Percentiles rank a stretch among this genome's conserved stretches.
These are phyloP conservation scores for Hirtodrosophila cameraria DNA, from an alignment of 2,888 invertebrate genomes.

Conservation along the genomic window DNA sequence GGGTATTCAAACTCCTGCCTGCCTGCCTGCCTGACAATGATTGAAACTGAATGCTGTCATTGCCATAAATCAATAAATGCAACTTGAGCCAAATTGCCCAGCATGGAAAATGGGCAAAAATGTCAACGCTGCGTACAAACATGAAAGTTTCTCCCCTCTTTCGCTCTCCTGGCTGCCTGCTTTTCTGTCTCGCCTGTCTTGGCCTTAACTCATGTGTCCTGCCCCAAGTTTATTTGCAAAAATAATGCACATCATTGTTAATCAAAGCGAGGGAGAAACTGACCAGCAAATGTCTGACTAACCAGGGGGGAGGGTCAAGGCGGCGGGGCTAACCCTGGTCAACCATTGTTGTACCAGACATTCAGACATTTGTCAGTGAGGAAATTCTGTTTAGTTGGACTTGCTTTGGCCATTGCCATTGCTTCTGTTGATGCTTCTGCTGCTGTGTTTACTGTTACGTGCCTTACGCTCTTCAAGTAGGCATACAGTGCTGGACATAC, in stretches of 20 bases:
- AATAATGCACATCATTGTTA: slow-evolving; percentile 79
- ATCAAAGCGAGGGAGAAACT: slow-evolving; percentile 54
- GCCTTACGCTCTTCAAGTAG: slow-evolving; percentile 18
- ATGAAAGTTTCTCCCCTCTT: slow-evolving; percentile 19
- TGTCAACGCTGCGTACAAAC: slow-evolving; percentile 52
- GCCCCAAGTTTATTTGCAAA: slow-evolving; percentile 66
- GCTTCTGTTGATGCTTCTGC: slow-evolving; percentile 12
- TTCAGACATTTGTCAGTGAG: slow-evolving; percentile 39
- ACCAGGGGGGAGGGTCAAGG: too few relatives aligned
- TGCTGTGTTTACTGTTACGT: slow-evolving; percentile 52
- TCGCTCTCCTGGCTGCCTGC: too few relatives aligned
- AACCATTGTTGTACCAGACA: slow-evolving; percentile 58
- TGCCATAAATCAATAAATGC: slow-evolving; percentile 73
- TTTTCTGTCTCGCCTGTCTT: not conserved
- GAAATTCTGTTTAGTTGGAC: slow-evolving; percentile 44
- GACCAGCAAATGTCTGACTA: not conserved
- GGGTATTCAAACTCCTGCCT: slow-evolving; percentile 22
- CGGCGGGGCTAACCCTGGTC: slow-evolving; percentile 50
- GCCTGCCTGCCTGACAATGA: slow-evolving; percentile 54
- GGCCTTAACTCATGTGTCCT: slow-evolving; percentile 7
- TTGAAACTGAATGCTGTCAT: slow-evolving; percentile 56
- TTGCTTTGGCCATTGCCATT: not conserved
- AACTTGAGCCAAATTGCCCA: slow-evolving; percentile 62
- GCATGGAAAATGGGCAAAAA: slow-evolving; percentile 43
- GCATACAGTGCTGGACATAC: slow-evolving; percentile 19